Base-by-base conservation (phyloP, 1,140 invertebrate genomes). In the Trachymyrmex cornetzi region DNA sequence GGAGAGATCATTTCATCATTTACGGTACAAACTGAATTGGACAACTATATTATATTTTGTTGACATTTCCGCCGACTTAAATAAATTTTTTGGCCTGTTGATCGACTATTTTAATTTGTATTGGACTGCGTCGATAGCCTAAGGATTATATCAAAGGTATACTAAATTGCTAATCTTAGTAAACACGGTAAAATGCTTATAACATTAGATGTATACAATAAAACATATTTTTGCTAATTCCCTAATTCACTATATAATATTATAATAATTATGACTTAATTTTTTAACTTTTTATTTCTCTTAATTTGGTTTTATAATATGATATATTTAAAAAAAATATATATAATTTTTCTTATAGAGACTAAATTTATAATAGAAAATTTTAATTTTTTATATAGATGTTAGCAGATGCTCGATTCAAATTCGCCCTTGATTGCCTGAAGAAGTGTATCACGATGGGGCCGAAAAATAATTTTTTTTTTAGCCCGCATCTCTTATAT, bases 361-460 rank as follows among this genome's bases (percentile, higher is more conserved):
- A 22, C 1, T 38, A 66, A 34, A 64, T 64, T 44, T 64, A 3
- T 64, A 3, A 12, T 12, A 38, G 9, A 14, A 22, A 19, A 38
- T n/a, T 4, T 66, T 66, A 1, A 3, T 63, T 30, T 67, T 67
- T 67, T 67, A 48, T 38, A 38, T 24, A 38, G 66, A 67, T 67
- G 64, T 44, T 67, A 2, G 0, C n/a, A 6, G 66, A 22, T 1
- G n/a, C 34, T 44, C n/a, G 34, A 0, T 69, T 48, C 5, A 48
- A 69, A 34, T 69, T 69, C 16, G 38, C 66, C 12, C n/a, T 69
- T 9, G 66, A 69, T 7, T 44, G n/a, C 22, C n/a, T 69, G 38
- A 22, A 48, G n/a, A 69, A 48, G 2, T 66, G 4, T 22, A 24
- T 14, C 3, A 24, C 7, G 12, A 69, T 16, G 38, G 16, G 14